A percentile compares a stretch with the other conserved stretches of the same genome.
These are phyloP conservation scores for Zalophus californianus DNA, from an alignment of 2,797 vertebrate genomes.

Conservation along the genomic window DNA sequence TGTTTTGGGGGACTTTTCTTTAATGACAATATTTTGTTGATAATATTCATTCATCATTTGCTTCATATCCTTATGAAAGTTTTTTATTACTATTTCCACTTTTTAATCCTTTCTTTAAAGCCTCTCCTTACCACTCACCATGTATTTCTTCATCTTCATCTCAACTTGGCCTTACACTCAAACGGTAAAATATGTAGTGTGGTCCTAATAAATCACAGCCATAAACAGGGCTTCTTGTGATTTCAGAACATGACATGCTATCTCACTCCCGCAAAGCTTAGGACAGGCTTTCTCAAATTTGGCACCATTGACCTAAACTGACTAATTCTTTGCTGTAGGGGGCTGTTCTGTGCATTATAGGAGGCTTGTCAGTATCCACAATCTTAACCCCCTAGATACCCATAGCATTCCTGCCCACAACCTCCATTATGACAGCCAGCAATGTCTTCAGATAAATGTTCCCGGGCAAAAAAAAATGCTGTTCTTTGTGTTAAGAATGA, in stretches of 20 bases:
- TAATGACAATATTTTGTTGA: background rate
- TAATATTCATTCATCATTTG: constrained; percentile 14
- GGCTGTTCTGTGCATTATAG: background rate
- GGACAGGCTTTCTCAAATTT: background rate
- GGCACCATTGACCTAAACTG: background rate
- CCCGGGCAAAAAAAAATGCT: background rate
- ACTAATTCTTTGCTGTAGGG: background rate
- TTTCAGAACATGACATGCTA: background rate
- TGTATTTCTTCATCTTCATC: background rate
- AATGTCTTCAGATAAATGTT: background rate
- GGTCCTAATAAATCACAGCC: background rate
- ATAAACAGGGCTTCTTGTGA: background rate
- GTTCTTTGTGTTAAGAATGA: background rate
- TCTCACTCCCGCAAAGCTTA: background rate
- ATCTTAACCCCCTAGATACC: background rate
- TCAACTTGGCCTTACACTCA: background rate
- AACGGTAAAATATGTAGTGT: background rate
- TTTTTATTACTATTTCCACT: background rate
- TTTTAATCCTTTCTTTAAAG: constrained; percentile 5
- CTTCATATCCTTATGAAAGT: background rate
- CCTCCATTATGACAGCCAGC: background rate
- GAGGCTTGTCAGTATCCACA: background rate
- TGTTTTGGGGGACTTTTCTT: background rate
- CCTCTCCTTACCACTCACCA: background rate
- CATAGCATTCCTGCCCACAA: background rate